Evolutionary conservation across 2,797 vertebrate species (phyloP).

Genomic region (Anabacerthia variegaticeps): DNA sequence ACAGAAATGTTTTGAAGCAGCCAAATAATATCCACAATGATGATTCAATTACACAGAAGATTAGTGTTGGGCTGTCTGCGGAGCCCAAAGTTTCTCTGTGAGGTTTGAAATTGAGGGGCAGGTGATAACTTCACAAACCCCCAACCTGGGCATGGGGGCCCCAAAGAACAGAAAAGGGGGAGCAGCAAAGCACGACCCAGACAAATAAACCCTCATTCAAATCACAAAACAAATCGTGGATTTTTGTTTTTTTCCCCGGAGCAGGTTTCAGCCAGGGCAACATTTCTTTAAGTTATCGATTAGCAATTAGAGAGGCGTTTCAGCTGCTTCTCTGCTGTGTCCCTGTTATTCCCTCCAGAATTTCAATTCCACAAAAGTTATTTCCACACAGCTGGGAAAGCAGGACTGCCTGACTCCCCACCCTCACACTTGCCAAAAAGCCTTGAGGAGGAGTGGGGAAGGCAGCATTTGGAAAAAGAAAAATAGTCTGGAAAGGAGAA

Average conservation of each 20-base stretch:
- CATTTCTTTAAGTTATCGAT: constrained; percentile 58
- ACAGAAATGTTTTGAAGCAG: constrained; percentile 8
- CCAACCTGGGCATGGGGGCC: not conserved
- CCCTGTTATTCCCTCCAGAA: constrained; percentile 11
- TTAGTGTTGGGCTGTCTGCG: not conserved
- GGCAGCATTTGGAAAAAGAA: not conserved
- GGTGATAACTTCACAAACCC: constrained; percentile 32
- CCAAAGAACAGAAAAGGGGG: not conserved
- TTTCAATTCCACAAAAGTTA: not conserved
- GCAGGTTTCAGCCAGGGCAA: constrained; percentile 42
- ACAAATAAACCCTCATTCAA: not conserved
- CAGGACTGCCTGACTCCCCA: not conserved
- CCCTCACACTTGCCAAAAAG: not conserved
- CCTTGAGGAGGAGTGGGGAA: not conserved
- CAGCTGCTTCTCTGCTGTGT: constrained; percentile 22
- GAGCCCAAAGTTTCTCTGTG: not conserved
- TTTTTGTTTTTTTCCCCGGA: not conserved
- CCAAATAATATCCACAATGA: constrained; percentile 14
- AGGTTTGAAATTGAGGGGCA: not conserved
- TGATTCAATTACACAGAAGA: constrained; percentile 62
- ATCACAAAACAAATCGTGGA: not conserved
- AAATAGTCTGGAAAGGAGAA: not conserved
- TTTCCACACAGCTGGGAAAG: not conserved
- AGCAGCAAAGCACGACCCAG: not conserved
- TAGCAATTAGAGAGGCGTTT: constrained; percentile 61